Conservation (phyloP, 2,797 vertebrate species). For the Scleropages formosus region DNA sequence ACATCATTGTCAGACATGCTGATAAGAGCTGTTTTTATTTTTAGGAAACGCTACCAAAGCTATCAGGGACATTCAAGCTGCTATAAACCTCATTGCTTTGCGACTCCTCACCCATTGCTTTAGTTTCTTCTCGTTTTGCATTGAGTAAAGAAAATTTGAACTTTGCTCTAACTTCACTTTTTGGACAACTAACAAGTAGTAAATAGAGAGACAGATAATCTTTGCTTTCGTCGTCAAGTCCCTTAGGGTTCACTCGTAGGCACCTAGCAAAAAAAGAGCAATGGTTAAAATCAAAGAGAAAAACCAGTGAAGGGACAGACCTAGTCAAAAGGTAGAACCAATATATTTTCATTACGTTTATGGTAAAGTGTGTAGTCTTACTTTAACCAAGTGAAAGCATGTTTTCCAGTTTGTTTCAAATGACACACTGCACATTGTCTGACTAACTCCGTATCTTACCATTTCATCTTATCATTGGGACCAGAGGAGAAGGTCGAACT, state of each 20-base stretch:
- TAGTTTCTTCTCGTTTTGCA: slow-evolving; percentile 97
- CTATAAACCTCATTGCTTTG: no score
- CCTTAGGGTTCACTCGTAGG: slow-evolving; percentile 97
- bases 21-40: no score
- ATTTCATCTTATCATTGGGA: slow-evolving; percentile 92
- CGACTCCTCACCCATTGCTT: slow-evolving; percentile 91
- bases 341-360: not conserved
- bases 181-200: slow-evolving; percentile 98
- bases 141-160: slow-evolving; percentile 98
- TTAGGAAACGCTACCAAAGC: not conserved
- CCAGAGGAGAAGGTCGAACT: slow-evolving; percentile 98
- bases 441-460: not conserved
- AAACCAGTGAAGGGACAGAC: not conserved
- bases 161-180: slow-evolving; percentile 99
- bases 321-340: not conserved
- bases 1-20: not conserved
- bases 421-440: not conserved
- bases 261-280: slow-evolving; percentile 74
- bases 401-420: not conserved
- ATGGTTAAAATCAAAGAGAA: not conserved
- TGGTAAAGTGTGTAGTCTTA: not conserved
- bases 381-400: not conserved
- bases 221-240: slow-evolving; percentile 98
- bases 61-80: not conserved
- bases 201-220: slow-evolving; percentile 97